Evolutionary conservation across 2,797 vertebrate genomes (phyloP), one percentile per base, ranked within the genome.

Genomic region (Steatocranus sp.): DNA sequence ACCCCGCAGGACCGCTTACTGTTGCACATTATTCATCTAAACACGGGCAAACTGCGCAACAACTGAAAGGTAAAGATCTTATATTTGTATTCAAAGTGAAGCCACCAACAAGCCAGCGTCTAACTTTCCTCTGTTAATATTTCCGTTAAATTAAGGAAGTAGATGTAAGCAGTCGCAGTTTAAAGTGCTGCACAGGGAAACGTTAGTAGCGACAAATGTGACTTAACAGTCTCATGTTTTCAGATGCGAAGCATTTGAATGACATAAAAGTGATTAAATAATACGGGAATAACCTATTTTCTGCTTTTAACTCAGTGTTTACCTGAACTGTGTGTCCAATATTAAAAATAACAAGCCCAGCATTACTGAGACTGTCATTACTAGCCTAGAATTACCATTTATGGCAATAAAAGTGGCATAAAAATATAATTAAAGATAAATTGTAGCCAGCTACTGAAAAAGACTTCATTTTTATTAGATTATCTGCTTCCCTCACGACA

Each of bases 141-240:
- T 81, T 51, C 10, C 56, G 25, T 34, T 20, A 11, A 7, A 77
- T 87, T 89, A 79, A 91, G 90, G 91, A 94, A 92, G 86, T 89
- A 46, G 17, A 48, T 77, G 6, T 38, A 51, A 49, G 10, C 32
- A 36, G 32, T 18, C 20, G 51, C 5, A 70, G 79, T 85, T 46
- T 14, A 7, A 75, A 30, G 7, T 3, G 58, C 8, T 75, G 1
- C 20, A 27, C 23, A 61, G 15, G 11, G 4, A n/a, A 83, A 25
- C 11, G 14, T 41, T 6, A 36, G 5, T 48, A 48, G 43, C 25
- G 27, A 30, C 25, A 48, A 73, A 73, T 73, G 18, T 49, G 7
- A 49, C 41, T 48, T 43, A 17, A 17, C 38, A 73, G 41, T 11
- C 17, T 48, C 15, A 12, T 6, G 41, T 32, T 73, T 73, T 32